These are phyloP conservation scores for Semicossyphus pulcher DNA, from an alignment of 2,113 vertebrate genomes.

Conservation along the genomic window DNA sequence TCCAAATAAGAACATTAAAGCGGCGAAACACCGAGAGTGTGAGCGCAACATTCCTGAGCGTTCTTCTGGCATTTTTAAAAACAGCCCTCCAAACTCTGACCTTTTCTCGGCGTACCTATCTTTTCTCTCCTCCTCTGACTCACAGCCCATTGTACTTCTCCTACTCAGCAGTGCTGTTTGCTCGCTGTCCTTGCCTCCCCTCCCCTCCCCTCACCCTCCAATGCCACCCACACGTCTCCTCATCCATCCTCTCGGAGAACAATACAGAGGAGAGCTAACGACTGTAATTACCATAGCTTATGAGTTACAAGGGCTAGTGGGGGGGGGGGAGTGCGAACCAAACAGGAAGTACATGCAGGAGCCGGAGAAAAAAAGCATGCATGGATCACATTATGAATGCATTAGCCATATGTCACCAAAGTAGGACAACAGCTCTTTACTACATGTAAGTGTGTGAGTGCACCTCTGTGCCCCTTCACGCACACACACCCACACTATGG, in stretches of 20 bases:
- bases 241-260: conserved; percentile 69
- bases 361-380: not conserved
- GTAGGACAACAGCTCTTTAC: conserved; percentile 15
- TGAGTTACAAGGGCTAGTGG: conserved; percentile 26
- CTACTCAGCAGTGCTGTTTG: conserved; percentile 57
- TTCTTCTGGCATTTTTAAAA: conserved; percentile 52
- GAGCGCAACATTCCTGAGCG: conserved; percentile 28
- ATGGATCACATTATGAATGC: conserved; percentile 34
- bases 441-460: conserved; percentile 7
- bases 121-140: conserved; percentile 66
- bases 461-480: conserved; percentile 27
- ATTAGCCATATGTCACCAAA: conserved; percentile 30
- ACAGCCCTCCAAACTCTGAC: conserved; percentile 57
- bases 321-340: not conserved
- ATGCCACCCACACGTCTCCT: conserved; percentile 74
- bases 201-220: conserved; percentile 51
- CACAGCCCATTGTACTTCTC: conserved; percentile 63
- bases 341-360: conserved; percentile 11
- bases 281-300: conserved; percentile 48
- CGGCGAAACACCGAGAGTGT: conserved; percentile 23
- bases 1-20: conserved; percentile 55
- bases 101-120: conserved; percentile 60
- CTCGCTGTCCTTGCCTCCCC: conserved; percentile 55
- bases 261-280: conserved; percentile 50
- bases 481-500: conserved; percentile 12